Evolutionary conservation across 2,888 invertebrate species (phyloP).

Genomic region (Beris morrisii): DNA sequence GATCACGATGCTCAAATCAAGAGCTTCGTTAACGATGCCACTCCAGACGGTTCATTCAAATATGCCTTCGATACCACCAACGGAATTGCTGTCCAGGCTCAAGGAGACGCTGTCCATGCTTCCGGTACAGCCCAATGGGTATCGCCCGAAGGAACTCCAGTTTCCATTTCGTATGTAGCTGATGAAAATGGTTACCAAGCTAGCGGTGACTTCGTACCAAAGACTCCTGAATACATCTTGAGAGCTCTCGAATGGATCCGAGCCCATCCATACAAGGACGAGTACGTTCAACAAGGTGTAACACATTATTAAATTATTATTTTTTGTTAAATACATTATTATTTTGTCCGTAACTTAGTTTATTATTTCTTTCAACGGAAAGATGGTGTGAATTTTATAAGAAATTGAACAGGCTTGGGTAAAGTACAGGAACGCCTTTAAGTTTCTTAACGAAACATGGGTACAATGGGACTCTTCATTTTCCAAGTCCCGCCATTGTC

Average conservation of each 20-base stretch:
- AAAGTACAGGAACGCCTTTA: too few relatives aligned
- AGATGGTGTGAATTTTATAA: too few relatives aligned
- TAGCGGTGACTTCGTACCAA: constrained; percentile 23
- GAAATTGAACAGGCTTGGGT: too few relatives aligned
- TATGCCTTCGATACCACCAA: constrained; percentile 27
- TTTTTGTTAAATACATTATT: too few relatives aligned
- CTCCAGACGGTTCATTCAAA: constrained; percentile 21
- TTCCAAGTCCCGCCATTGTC: too few relatives aligned
- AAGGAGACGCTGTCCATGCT: constrained; percentile 19
- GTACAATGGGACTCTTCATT: too few relatives aligned
- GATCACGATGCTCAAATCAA: constrained; percentile 30
- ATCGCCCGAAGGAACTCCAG: constrained; percentile 55
- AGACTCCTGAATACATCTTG: constrained; percentile 27
- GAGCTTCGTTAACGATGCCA: constrained; percentile 22
- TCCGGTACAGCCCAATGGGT: constrained; percentile 48
- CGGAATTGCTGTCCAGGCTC: constrained; percentile 27
- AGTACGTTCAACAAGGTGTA: constrained; percentile 25
- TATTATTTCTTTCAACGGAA: too few relatives aligned
- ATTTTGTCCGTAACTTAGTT: too few relatives aligned
- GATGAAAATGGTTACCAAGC: constrained; percentile 32
- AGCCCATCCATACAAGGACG: constrained; percentile 29
- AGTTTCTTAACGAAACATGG: too few relatives aligned
- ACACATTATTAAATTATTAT: too few relatives aligned
- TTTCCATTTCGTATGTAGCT: constrained; percentile 21
- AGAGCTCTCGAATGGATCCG: constrained; percentile 30